A percentile compares a stretch with the other conserved stretches of the same genome.
These are phyloP conservation scores for Protobothrops flavoviridis DNA, from an alignment of 2,113 vertebrate species.

Conservation along the genomic window DNA sequence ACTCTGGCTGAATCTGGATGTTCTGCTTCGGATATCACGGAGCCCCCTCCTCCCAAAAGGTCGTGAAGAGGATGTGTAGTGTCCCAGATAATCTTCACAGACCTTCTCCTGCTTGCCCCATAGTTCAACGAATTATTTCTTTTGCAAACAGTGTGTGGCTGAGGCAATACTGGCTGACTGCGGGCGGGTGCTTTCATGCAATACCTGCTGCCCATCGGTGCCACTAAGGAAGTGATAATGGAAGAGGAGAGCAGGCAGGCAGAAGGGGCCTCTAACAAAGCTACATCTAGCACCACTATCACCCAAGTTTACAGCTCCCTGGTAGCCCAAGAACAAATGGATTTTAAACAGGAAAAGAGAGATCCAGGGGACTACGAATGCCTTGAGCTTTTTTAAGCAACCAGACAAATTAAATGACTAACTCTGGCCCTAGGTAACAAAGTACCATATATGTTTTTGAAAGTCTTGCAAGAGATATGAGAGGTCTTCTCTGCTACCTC, in stretches of 20 bases:
- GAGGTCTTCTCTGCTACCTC: neutral
- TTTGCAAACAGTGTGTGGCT: neutral
- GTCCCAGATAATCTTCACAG: neutral
- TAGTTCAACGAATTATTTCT: neutral
- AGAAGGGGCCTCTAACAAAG: neutral
- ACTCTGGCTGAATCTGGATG: too few relatives aligned
- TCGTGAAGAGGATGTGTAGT: too few relatives aligned
- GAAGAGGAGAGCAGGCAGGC: neutral
- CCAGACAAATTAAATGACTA: neutral
- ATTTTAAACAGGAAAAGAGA: neutral
- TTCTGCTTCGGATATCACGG: too few relatives aligned
- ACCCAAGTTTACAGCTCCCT: neutral
- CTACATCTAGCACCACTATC: neutral
- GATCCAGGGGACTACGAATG: neutral
- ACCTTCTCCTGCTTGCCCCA: neutral
- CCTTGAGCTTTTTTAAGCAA: neutral
- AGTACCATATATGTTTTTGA: neutral
- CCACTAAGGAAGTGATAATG: neutral
- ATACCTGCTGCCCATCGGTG: neutral
- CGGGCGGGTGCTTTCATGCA: neutral
- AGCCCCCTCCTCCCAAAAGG: too few relatives aligned
- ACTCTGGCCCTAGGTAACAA: neutral
- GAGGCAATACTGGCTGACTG: neutral
- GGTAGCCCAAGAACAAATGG: neutral
- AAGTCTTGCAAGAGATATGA: neutral